phyloP scores from a whole-genome alignment of 2,113 vertebrate genomes.

The Lycocorax pyrrhopterus region DNA sequence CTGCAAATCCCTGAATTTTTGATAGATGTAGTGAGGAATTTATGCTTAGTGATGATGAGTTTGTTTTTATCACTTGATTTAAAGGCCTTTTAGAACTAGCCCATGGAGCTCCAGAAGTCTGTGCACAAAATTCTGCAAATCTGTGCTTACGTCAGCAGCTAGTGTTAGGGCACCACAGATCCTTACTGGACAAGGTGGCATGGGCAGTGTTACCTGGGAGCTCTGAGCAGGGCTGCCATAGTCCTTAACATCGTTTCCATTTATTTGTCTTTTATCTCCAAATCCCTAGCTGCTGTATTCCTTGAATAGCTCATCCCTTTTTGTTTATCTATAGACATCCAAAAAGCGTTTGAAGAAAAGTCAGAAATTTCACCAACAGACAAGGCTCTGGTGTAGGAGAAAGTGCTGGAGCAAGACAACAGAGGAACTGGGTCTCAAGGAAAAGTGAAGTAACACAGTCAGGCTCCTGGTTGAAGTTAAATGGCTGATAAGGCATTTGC shows the following conservation, averaged over 20 bases:
- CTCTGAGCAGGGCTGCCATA: background rate
- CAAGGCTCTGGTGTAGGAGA: background rate
- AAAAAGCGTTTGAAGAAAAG: background rate
- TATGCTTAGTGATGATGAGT: background rate
- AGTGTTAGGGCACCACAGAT: background rate
- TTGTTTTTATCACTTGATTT: background rate
- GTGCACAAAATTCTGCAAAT: background rate
- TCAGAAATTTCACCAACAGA: background rate
- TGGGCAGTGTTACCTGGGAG: background rate
- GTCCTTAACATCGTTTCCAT: background rate
- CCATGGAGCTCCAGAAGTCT: background rate
- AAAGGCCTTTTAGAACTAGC: background rate
- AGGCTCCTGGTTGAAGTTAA: background rate
- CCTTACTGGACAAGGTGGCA: background rate
- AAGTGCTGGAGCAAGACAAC: background rate
- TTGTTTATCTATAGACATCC: background rate
- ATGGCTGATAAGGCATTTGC: background rate
- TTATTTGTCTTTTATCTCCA: background rate
- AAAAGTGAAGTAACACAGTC: background rate
- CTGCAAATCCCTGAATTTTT: background rate
- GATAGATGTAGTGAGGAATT: background rate
- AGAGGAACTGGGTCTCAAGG: background rate
- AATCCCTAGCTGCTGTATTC: background rate
- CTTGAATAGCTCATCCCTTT: background rate
- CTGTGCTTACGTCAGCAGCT: background rate